Evolutionary conservation across 1,140 invertebrate genomes (phyloP).

Genomic region (Limonius californicus): DNA sequence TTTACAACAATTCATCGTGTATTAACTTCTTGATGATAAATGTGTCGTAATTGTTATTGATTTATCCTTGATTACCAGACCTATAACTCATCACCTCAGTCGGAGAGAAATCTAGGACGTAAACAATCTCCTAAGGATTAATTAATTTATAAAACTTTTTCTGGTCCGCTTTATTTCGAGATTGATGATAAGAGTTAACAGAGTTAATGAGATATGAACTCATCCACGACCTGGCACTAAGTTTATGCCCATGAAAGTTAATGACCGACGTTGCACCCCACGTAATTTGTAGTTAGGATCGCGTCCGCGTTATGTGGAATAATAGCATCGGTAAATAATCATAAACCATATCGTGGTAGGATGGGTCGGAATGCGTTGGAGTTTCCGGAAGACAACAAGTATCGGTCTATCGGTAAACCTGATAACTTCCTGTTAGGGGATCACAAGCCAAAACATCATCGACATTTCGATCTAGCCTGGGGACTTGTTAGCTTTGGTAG

Average conservation of each 20-base stretch:
- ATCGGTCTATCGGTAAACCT: constrained; percentile 1
- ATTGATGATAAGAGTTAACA: not conserved
- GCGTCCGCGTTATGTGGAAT: not conserved
- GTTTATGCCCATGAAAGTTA: constrained; percentile 3
- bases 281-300: constrained; percentile 10
- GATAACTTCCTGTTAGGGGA: not conserved
- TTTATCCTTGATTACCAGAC: too few species aligned
- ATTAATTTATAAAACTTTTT: too few species aligned
- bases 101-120: too few species aligned
- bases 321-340: constrained; percentile 8
- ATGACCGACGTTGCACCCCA: constrained; percentile 4
- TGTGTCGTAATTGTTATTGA: too few species aligned
- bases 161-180: too few species aligned
- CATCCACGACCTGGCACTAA: not conserved
- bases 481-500: too few species aligned
- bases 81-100: too few species aligned
- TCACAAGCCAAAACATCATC: not conserved
- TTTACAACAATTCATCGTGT: too few species aligned
- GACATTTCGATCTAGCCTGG: too few species aligned
- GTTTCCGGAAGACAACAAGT: constrained; percentile 11
- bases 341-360: constrained; percentile 13
- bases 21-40: too few species aligned
- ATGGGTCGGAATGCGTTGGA: constrained; percentile 7
- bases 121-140: too few species aligned
- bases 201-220: not conserved